Evolutionary conservation across 2,888 invertebrate species (phyloP), one percentile per base, ranked within the genome.

Genomic region (Acanthococcus lagerstroemiae): DNA sequence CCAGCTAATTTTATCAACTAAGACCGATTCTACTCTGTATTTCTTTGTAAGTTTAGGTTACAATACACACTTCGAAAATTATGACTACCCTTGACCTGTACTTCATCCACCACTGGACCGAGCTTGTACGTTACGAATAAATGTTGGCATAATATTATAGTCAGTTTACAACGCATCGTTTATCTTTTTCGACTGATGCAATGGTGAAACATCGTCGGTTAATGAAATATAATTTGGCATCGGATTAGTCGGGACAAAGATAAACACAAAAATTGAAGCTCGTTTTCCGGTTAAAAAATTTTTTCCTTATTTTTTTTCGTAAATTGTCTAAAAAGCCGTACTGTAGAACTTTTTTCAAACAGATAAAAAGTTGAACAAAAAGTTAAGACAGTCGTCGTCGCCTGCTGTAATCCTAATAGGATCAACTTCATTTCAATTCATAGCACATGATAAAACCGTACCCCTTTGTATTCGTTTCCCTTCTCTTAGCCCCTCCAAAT

Each of bases 381-480:
- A 61, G 61, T 61, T 48, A 61, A 61, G 61, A 61, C 61, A 61
- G 61, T 61, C 61, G 61, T 52, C 61, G 61, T 61, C 61, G 61
- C 61, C 61, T 50, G 17, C 61, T 61, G 61, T 61, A 61, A 61
- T 61, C 61, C 61, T 61, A 61, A 61, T 61, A 61, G 61, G 48
- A 61, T 61, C 61, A 66, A 57, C 66, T 66, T 66, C 66, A 66
- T 66, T 66, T 66, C 66, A 66, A 66, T 66, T 66, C 66, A 66
- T 56, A 66, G 56, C 66, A 66, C 56, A 66, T 66, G 56, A 66
- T 61, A 61, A 61, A 61, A 61, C 48, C 50, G 37, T 52, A 52
- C 52, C 12, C 52, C 22, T 52, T 52, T 52, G 21, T 52, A 19
- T 48, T 48, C 21, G 9, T 48, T 48, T 48, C 52, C 52, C 61